Conservation (phyloP, 2,888 invertebrate species). For the Nomada lathburiana region DNA sequence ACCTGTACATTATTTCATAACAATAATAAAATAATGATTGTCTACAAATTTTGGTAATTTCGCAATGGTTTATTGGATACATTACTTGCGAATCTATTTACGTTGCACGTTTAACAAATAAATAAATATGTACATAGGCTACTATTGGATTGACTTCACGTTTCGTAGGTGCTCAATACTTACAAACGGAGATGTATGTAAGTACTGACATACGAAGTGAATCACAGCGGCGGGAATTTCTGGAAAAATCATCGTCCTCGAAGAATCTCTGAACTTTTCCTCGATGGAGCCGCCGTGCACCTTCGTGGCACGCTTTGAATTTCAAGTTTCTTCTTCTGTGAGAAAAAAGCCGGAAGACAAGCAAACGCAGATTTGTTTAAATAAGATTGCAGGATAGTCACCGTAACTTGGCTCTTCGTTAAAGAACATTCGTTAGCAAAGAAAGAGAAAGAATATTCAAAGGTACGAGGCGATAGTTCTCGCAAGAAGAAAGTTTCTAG, state of each 20-base stretch:
- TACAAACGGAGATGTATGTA: neutral
- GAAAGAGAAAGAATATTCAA: neutral
- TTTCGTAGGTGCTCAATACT: neutral
- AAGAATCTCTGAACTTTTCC: constrained; percentile 1
- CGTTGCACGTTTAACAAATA: no score
- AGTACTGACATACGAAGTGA: neutral
- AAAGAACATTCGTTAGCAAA: neutral
- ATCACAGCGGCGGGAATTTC: neutral
- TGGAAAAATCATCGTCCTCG: neutral
- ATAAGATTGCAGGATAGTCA: neutral
- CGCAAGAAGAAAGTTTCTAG: neutral
- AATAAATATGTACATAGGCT: no score
- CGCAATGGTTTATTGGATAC: no score
- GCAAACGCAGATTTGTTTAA: constrained; percentile 17
- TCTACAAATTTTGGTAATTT: no score
- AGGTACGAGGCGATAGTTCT: neutral
- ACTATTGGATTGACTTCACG: no score
- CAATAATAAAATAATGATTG: no score
- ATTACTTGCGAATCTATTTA: no score
- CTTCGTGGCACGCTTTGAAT: neutral
- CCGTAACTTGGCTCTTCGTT: constrained; percentile 1
- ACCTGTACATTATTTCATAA: no score
- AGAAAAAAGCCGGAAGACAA: neutral
- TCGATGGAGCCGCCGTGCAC: neutral
- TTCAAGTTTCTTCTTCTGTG: constrained; percentile 1